Evolutionary conservation across 2,113 vertebrate genomes (phyloP).

Genomic region (Xenopus tropicalis): DNA sequence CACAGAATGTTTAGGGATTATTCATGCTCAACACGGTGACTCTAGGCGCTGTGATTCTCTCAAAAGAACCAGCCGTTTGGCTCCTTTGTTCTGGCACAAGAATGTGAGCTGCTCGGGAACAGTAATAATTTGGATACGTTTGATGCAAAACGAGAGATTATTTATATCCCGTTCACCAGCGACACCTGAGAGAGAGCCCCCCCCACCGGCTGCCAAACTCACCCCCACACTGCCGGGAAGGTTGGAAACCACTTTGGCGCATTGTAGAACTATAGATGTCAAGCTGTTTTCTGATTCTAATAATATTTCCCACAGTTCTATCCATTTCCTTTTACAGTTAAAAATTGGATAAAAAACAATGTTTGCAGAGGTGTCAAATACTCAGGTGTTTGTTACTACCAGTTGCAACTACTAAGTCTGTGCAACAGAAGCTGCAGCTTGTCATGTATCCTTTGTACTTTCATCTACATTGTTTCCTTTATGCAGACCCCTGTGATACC

Average conservation of each 20-base stretch:
- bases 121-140: neutral
- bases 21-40: too few species aligned
- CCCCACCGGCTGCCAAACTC: constrained; percentile 7
- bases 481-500: neutral
- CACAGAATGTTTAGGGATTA: neutral
- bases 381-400: too few species aligned
- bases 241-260: neutral
- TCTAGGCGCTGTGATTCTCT: neutral
- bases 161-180: constrained; percentile 12
- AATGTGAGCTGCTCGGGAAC: neutral
- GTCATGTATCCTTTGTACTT: too few species aligned
- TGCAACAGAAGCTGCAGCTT: too few species aligned
- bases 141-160: neutral
- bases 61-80: neutral
- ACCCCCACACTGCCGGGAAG: constrained; percentile 13
- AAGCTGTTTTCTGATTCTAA: constrained; percentile 26
- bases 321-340: constrained; percentile 1
- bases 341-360: too few species aligned
- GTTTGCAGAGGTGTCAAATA: too few species aligned
- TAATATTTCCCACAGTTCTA: constrained; percentile 15
- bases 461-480: neutral
- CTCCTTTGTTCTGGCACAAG: too few species aligned
- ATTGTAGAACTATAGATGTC: constrained; percentile 12
- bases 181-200: constrained; percentile 6
- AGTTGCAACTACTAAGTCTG: too few species aligned